A percentile compares a stretch with the other conserved stretches of the same genome.
These are phyloP conservation scores for Ibidorhyncha struthersii DNA, from an alignment of 2,113 vertebrate species.

Conservation along the genomic window DNA sequence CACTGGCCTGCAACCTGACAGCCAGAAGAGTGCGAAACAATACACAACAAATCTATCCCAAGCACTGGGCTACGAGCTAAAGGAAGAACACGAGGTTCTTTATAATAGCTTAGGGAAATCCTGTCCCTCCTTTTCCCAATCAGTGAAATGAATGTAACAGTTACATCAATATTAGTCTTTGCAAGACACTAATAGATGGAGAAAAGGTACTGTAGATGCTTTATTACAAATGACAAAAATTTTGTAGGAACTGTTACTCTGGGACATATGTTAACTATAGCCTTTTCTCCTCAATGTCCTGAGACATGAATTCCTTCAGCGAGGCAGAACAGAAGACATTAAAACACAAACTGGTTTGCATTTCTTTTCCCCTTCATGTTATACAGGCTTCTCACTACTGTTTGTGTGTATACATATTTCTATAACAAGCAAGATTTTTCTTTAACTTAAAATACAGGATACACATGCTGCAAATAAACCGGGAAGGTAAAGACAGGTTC, in stretches of 20 bases:
- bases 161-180: not conserved
- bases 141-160: not conserved
- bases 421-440: not conserved
- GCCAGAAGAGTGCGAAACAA: not conserved
- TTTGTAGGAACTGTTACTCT: not conserved
- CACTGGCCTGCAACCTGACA: not conserved
- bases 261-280: not conserved
- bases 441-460: not conserved
- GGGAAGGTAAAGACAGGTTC: not conserved
- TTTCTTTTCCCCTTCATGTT: not conserved
- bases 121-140: not conserved
- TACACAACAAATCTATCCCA: not conserved
- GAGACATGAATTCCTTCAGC: not conserved
- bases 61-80: not conserved
- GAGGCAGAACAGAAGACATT: not conserved
- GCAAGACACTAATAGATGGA: not conserved
- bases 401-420: not conserved
- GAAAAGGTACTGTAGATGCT: not conserved
- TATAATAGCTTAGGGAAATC: not conserved
- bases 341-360: not conserved
- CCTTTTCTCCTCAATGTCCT: not conserved
- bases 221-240: not conserved
- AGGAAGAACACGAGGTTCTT: not conserved
- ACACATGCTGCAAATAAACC: not conserved
- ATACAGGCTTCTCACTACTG: not conserved